Evolutionary conservation across 1,140 invertebrate species (phyloP), one percentile per base, ranked within the genome.

Genomic region (Galleria mellonella): DNA sequence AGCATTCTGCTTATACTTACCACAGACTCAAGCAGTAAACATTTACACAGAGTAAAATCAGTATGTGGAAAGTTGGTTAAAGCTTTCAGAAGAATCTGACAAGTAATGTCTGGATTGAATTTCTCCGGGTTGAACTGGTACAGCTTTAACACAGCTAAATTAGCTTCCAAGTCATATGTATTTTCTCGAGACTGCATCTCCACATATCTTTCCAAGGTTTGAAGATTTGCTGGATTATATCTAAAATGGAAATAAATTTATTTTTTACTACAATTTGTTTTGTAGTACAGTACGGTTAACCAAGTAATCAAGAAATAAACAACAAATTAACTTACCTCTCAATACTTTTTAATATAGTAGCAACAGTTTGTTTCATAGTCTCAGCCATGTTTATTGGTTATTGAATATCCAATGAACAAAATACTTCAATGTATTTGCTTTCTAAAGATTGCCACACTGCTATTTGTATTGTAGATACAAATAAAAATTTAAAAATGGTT

Each of bases 31-130:
- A 94, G 93, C 41, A 99, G 88, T 17, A 99, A 89, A 86, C 96
- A 98, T 87, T 98, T 98, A 87, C 97, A 98, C 31, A 99, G 86
- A 17, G 97, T 95, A 78, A 99, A 98, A 87, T 99, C 97, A 10
- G 97, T 97, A 64, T 98, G 96, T 6, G 97, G 97, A 51, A 98
- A 90, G 88, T 98, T 98, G 8, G 97, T 98, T 7, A 99, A 85
- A 1, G 97, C 96, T 75, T 99, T 99, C 38, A 99, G 70, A 7
- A 99, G 86, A 73, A 99, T 98, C 60, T 95, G 90, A 41, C 83
- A 82, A 4, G 94, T 95, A 11, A 98, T 93, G 37, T 93, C 90
- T 35, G 91, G 88, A 69, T 97, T 93, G 61, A 96, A 96, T 55
- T 91, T 89, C n/a, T 90, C 90, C n/a, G 96, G 96, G 83, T 97